Base-by-base conservation (phyloP, 2,113 vertebrate species). In the Etheostoma cragini region DNA sequence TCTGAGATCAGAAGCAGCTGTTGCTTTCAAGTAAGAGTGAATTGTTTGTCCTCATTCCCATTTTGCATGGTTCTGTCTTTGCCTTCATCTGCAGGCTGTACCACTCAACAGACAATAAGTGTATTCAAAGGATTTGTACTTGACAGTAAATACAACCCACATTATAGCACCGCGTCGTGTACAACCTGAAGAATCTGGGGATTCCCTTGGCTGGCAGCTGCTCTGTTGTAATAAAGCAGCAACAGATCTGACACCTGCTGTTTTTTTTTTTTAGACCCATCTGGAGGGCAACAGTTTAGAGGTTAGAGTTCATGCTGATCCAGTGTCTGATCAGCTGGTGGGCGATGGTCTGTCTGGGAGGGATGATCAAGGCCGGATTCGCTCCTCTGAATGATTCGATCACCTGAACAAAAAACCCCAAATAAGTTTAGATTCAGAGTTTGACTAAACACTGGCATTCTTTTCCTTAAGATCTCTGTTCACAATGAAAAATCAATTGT, bases 251-350 rank as follows among this genome's bases (percentile, higher is more conserved):
- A 54, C n/a, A 33, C 19, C 22, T 38, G 26, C 30, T 52, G 33
- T 53, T 54, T 17, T 14, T 14, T 21, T 42, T n/a, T n/a, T n/a
- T n/a, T 15, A 24, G 24, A 33, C 6, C 49, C 17, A 4, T 64
- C 21, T n/a, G n/a, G 12, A 7, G 6, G 6, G 57, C 21, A 33
- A 3, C 21, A 65, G 15, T 22, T 96, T 87, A 98, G 63, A 98
- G 96, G 89, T 95, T 98, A 30, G 97, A 93, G 87, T 88, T 97
- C 78, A 95, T 96, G 80, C 96, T 88, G 83, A 97, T 95, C 98
- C 98, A 99, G 46, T 99, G 94, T 86, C 96, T 97, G 93, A 99
- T 96, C 82, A 99, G 87, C 69, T 97, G 96, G 86, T 99, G 95
- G 0, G 97, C 97, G 78, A 98, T 97, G 50, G 97, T 95, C 91